Conservation (phyloP, 2,113 vertebrate genomes). For the Eolophus roseicapilla region DNA sequence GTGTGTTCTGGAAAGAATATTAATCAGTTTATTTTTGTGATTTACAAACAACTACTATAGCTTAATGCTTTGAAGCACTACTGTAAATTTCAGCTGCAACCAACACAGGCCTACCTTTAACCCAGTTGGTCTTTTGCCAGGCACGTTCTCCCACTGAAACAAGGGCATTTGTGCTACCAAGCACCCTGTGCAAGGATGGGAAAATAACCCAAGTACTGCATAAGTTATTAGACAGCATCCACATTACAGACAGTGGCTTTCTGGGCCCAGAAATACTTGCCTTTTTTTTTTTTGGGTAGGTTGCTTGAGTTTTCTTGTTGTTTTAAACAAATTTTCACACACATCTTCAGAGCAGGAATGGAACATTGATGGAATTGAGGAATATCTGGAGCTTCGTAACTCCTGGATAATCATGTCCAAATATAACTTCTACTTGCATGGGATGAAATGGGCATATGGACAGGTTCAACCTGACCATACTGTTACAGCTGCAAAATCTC, state of each 20-base stretch:
- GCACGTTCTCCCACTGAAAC: background rate
- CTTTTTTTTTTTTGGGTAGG: background rate
- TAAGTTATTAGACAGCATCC: background rate
- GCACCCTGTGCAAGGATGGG: background rate
- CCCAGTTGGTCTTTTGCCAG: conserved; percentile 33
- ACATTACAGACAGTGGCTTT: background rate
- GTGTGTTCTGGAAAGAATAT: conserved; percentile 51
- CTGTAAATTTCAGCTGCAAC: background rate
- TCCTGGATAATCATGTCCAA: background rate
- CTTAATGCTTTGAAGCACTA: background rate
- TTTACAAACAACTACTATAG: conserved; percentile 38
- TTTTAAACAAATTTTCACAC: background rate
- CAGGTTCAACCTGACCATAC: background rate
- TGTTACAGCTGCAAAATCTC: background rate
- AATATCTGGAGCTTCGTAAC: background rate
- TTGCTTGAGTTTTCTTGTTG: background rate
- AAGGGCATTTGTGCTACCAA: background rate
- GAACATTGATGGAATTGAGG: background rate
- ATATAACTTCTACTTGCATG: background rate
- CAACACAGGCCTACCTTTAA: background rate
- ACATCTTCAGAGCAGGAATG: background rate
- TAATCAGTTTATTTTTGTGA: conserved; percentile 61
- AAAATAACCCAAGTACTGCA: background rate
- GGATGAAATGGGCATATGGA: background rate
- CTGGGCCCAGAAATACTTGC: background rate